These are phyloP conservation scores for Pissodes strobi DNA, from an alignment of 1,140 invertebrate genomes.

Conservation along the genomic window DNA sequence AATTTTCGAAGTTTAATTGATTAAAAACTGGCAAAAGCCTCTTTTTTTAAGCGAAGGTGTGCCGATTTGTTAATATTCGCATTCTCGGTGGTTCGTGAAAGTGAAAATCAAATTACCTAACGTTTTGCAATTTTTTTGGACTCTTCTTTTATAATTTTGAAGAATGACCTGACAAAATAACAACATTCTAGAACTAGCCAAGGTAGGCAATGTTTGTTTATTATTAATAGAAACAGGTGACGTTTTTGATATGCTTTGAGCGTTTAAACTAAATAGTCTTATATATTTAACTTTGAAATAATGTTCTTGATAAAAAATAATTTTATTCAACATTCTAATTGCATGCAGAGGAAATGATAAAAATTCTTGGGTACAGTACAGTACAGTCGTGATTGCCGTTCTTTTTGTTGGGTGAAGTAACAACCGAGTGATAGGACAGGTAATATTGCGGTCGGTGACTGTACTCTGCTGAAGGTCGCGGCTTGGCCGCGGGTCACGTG, in stretches of 20 bases:
- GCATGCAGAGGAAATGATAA: too few species aligned
- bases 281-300: too few species aligned
- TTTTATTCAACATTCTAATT: not conserved
- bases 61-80: conserved; percentile 13
- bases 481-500: conserved; percentile 38
- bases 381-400: not conserved
- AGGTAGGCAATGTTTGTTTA: too few species aligned
- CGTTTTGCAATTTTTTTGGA: not conserved
- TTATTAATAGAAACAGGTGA: too few species aligned
- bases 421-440: conserved; percentile 28
- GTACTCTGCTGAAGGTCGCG: conserved; percentile 41
- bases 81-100: conserved; percentile 21
- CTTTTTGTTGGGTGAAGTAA: conserved; percentile 24
- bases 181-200: too few species aligned
- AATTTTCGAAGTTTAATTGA: too few species aligned
- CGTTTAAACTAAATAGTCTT: too few species aligned
- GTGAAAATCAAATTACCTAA: conserved; percentile 29
- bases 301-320: too few species aligned
- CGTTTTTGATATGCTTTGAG: too few species aligned
- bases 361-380: conserved; percentile 14
- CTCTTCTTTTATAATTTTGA: too few species aligned
- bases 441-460: conserved; percentile 37
- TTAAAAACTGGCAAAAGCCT: too few species aligned
- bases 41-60: conserved; percentile 19
- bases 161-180: too few species aligned